Evolutionary conservation across 2,888 invertebrate species (phyloP).

Genomic region (Coelinius sp.): DNA sequence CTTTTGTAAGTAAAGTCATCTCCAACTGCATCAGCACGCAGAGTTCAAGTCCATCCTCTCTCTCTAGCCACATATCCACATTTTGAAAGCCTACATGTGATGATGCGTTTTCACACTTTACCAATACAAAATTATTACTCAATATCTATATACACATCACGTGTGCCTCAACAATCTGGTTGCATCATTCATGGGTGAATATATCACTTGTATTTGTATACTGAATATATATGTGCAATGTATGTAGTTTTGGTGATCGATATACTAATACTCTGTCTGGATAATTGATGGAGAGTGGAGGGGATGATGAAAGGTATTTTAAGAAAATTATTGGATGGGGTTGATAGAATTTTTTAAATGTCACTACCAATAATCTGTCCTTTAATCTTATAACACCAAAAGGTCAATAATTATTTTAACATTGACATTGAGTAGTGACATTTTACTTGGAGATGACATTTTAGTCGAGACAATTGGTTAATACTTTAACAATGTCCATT

Average conservation of each 20-base stretch:
- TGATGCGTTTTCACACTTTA: conserved; percentile 12
- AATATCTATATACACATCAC: background rate
- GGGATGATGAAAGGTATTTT: background rate
- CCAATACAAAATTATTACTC: conserved; percentile 10
- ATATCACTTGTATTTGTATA: conserved; percentile 13
- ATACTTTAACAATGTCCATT: background rate
- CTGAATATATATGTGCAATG: conserved; percentile 1
- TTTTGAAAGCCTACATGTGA: conserved; percentile 9
- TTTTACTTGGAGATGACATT: background rate
- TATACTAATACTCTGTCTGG: background rate
- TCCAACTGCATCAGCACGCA: background rate
- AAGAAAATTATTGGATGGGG: background rate
- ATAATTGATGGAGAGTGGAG: background rate
- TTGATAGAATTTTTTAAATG: background rate
- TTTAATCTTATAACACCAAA: background rate
- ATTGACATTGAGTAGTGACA: background rate
- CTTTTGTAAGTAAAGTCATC: conserved; percentile 6
- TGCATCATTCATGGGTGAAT: conserved; percentile 11
- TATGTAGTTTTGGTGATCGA: conserved; percentile 8
- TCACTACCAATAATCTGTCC: background rate
- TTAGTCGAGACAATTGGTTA: conserved; percentile 6
- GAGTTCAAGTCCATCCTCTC: background rate
- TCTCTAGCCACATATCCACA: background rate
- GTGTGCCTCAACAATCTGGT: background rate
- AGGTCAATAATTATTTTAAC: conserved; percentile 1